Base-by-base conservation (phyloP, 1,140 invertebrate genomes). In the Hydropsyche tenuis region DNA sequence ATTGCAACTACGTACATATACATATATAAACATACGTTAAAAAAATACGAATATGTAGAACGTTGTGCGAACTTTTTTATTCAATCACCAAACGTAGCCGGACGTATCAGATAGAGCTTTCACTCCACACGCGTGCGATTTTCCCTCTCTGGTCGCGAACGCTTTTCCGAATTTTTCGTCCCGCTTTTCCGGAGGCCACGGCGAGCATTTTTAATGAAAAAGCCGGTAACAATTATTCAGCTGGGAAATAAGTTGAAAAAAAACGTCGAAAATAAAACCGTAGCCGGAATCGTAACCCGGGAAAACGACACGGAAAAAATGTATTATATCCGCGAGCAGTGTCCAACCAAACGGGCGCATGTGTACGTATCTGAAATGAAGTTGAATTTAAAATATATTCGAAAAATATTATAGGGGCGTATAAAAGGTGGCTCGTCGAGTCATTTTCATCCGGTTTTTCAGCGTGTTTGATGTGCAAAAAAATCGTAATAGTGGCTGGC, bases 161-260 rank as follows among this genome's bases (percentile, higher is more conserved):
- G 22, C 16, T 11, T 22, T 16, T 56, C 9, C 22, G 56, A 22
- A 60, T 60, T 4, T 25, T 25, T 12, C 22, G 56, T 27, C n/a
- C 22, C 56, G 20, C 22, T 60, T 14, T 53, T 16, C 18, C 56
- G 56, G 56, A 9, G n/a, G n/a, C 56, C 56, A 14, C 12, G 22
- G 23, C 56, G 48, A 70, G 46, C 68, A 70, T 70, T 70, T 68
- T 70, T 70, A 70, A 70, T 70, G 68, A 70, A 70, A 70, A 56
- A 53, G 48, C 68, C 68, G 68, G 68, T 70, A 70, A 70, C 68
- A 70, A 70, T 70, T 70, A 70, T 70, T 70, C 68, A 70, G 68
- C 45, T 70, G 68, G 68, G 68, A 70, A 70, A 70, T 70, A 70
- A 70, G 68, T 70, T 60, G 68, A 56, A 70, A 37, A 70, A 70